Evolutionary conservation across 2,113 vertebrate genomes (phyloP).

Genomic region (Ivindomyrus marchei): DNA sequence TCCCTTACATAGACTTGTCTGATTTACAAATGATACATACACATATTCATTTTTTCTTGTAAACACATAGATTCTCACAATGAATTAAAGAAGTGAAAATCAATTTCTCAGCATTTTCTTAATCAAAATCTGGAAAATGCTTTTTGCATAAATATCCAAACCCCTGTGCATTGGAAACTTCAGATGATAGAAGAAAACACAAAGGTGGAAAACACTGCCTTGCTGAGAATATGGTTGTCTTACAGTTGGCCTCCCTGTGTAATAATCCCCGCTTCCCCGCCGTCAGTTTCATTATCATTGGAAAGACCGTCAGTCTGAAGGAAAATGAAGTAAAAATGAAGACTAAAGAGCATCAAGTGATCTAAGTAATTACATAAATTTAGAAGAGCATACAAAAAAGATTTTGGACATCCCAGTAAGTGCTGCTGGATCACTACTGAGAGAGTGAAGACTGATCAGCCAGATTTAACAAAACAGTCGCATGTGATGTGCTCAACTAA

Average conservation of each 20-base stretch:
- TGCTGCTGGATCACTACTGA: not conserved
- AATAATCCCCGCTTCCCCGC: too few relatives aligned
- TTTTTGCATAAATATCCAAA: not conserved
- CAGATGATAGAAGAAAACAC: not conserved
- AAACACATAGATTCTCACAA: not conserved
- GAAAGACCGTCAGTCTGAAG: not conserved
- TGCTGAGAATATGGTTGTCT: not conserved
- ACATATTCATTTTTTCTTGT: not conserved
- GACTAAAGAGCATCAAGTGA: too few relatives aligned
- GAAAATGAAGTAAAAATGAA: too few relatives aligned
- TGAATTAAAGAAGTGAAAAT: not conserved
- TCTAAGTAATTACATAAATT: too few relatives aligned
- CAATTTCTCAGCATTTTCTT: not conserved
- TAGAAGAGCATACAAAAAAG: too few relatives aligned
- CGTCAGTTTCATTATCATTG: not conserved
- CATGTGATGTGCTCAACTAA: too few relatives aligned
- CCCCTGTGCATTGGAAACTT: not conserved
- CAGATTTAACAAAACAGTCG: not conserved
- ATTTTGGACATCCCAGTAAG: not conserved
- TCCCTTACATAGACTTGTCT: not conserved
- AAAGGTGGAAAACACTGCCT: not conserved
- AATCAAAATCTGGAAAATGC: not conserved
- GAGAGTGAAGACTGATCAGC: not conserved
- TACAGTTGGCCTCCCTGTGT: not conserved
- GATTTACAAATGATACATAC: not conserved